Evolutionary conservation across 2,888 invertebrate genomes (phyloP), one percentile per base, ranked within the genome.

Genomic region (Temnothorax rugatulus): DNA sequence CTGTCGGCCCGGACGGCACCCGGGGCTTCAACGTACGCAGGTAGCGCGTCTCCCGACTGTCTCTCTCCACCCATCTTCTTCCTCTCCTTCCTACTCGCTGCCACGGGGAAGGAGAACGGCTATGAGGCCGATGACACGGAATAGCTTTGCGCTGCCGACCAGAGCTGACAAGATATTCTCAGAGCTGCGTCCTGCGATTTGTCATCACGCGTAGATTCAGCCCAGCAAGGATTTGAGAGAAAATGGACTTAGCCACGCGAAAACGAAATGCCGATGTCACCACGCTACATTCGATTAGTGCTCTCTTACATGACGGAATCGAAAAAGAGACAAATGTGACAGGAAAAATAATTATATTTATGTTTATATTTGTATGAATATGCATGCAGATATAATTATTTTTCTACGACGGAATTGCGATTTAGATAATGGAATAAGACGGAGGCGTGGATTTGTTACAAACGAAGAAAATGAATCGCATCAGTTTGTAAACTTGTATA

Each of bases 1-100:
- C 98, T 0, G 96, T 96, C 90, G 98, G 98, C 54, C 98, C 98
- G 1, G 98, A 98, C 92, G 98, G 97, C 87, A 97, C 97, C 71
- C 96, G 95, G 90, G 97, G 97, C 68, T 97, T 97, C 93, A 96
- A 96, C 91, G 95, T 96, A 92, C 96, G 96, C 91, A 97, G 97
- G 96, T 97, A 96, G 96, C 96, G 95, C 92, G 93, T 90, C 90
- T 86, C 83, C 82, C 85, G 88, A 88, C 82, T 86, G 82, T 85
- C 84, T 87, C 83, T 92, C 87, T 89, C 47, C 90, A 92, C 88
- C 90, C 89, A 93, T 90, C 88, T 92, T 91, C 91, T 91, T 92
- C 92, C 93, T 93, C 91, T 93, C 89, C 91, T 90, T 89, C 90
- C 91, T 91, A 88, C 88, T 84, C 74, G 77, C 81, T 86, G 84